Evolutionary conservation across 2,113 vertebrate genomes (phyloP).

Genomic region (Thunnus thynnus): DNA sequence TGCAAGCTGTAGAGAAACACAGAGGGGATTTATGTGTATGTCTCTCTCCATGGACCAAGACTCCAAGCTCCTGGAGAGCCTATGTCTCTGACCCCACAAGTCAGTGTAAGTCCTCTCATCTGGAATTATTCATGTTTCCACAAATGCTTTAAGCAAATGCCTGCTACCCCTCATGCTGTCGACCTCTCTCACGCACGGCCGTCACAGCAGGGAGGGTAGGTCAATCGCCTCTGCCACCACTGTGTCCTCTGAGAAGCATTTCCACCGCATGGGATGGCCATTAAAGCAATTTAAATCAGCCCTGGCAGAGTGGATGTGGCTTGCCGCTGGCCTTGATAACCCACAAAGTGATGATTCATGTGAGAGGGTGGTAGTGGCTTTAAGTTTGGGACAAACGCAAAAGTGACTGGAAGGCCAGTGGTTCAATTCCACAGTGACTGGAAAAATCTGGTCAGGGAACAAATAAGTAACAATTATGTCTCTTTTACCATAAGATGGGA

Average conservation of each 20-base stretch:
- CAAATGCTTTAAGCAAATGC: conserved; percentile 71
- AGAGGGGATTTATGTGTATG: conserved; percentile 44
- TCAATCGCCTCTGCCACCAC: conserved; percentile 68
- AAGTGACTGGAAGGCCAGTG: conserved; percentile 25
- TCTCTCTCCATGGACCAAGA: conserved; percentile 22
- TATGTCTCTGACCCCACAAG: conserved; percentile 52
- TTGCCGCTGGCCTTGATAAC: conserved; percentile 55
- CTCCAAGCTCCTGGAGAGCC: conserved; percentile 34
- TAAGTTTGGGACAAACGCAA: conserved; percentile 49
- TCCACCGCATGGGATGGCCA: conserved; percentile 51
- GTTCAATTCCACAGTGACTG: conserved; percentile 24
- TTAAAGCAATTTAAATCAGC: conserved; percentile 67
- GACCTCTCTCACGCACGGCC: conserved; percentile 60
- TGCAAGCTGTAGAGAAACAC: conserved; percentile 31
- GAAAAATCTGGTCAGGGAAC: conserved; percentile 22
- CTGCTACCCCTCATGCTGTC: conserved; percentile 52
- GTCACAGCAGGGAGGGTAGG: conserved; percentile 67
- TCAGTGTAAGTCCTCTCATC: conserved; percentile 61
- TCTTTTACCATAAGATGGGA: conserved; percentile 1
- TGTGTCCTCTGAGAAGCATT: conserved; percentile 66
- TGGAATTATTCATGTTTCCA: conserved; percentile 76
- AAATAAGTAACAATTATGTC: conserved; percentile 3
- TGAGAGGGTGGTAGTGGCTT: conserved; percentile 32
- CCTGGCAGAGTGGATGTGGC: conserved; percentile 57
- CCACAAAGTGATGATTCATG: conserved; percentile 70